Evolutionary conservation across 1,140 invertebrate species (phyloP), one percentile per base, ranked within the genome.

Genomic region (Muscidifurax raptorellus): DNA sequence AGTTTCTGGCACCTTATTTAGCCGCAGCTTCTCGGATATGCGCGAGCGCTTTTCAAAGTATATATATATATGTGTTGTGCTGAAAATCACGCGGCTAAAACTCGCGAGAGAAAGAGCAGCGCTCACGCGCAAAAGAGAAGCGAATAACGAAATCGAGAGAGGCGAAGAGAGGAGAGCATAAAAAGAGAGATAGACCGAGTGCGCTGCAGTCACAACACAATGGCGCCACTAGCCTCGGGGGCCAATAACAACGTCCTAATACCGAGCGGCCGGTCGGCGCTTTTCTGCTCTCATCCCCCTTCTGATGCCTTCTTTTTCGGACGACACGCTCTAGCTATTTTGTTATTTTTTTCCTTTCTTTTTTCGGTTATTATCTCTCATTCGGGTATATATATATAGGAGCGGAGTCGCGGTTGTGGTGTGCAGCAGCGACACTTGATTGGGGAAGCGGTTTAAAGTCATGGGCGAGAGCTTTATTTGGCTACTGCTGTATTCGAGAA

Each of bases 181-280:
- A 25, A 83, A 64, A 69, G 80, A 44, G 25, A 6, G 69, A 47
- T 66, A 12, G 47, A 80, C 69, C 40, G 32, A 83, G 22, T 86
- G 87, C 86, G 87, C n/a, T n/a, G n/a, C 89, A 89, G 88, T 86
- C 90, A 90, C 89, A 92, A 92, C 90, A 92, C 90, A 92, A 92
- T 92, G 88, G 87, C 89, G 86, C 86, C 18, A 9, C 86, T 88
- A 85, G 89, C 91, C 90, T 89, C 88, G 82, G 90, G 92, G 89
- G 87, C 89, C 91, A 92, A 92, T 92, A 93, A 92, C 90, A 83
- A 87, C 88, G 89, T 89, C 88, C 89, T 91, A 90, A 90, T 91
- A 90, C 87, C 84, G 85, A 83, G 86, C 80, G 82, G 84, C 69
- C 66, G 74, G 18, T 59, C 86, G 79, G 83, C 80, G 87, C 81